Base-by-base conservation (phyloP, 1,140 invertebrate genomes). In the Proales similis region DNA sequence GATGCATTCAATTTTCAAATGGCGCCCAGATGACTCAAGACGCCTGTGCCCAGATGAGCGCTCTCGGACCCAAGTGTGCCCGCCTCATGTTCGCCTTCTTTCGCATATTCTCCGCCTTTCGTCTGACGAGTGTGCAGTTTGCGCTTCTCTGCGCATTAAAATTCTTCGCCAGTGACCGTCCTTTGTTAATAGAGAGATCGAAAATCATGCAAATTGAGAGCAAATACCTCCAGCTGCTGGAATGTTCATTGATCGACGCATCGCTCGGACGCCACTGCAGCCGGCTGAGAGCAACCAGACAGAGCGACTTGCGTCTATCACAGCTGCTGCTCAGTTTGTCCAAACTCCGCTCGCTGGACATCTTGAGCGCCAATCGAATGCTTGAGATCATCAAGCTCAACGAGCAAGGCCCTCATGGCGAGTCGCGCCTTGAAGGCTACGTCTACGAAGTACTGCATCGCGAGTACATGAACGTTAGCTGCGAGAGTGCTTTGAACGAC, bases 121-220 rank as follows among this genome's bases (percentile, higher is more conserved):
- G 45, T 39, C 30, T 57, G 20, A 32, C 33, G 2, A 57, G 20
- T 22, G 27, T 42, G 19, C 51, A 57, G 45, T 57, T 57, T 57
- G 27, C 33, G 1, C 29, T 57, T 22, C 32, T 57, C 7, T 42
- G 51, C 32, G 19, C 36, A 14, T 30, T 57, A 17, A 57, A 42
- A 26, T 57, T 57, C 45, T 57, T 57, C 32, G 19, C 51, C 27
- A 26, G 29, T 7, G 51, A 57, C 9, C 14, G 51, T 7, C 32
- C 51, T 5, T 57, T 57, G 29, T 27, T 57, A 26, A 26, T 57
- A 9, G 51, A 57, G 45, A 36, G 51, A 11, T 22, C 26, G 12
- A 61, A 61, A 33, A 22, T 61, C n/a, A 29, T 46, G 27, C 57
- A 61, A 61, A 61, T 61, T 19, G 42, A 60, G 46, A 30, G 30